A percentile compares a stretch with the other conserved stretches of the same genome.
These are phyloP conservation scores for Drosophila maculinotata DNA, from an alignment of 2,888 invertebrate species.

Conservation along the genomic window DNA sequence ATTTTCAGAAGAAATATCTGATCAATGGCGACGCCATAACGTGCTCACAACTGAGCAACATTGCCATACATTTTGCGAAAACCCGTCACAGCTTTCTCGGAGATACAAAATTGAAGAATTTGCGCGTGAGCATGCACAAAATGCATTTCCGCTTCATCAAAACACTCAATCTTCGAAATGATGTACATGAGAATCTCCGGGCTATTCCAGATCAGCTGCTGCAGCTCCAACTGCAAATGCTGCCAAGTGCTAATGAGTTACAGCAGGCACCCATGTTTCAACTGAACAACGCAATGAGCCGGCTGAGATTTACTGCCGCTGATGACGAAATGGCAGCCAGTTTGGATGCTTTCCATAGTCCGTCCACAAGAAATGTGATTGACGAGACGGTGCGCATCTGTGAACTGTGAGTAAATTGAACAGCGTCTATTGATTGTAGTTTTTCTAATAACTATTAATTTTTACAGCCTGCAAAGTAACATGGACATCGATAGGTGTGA, in stretches of 20 bases:
- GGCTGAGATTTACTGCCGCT: slow-evolving; percentile 21
- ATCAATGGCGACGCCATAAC: neutral
- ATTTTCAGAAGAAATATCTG: slow-evolving; percentile 28
- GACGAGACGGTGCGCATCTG: slow-evolving; percentile 29
- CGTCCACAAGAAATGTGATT: slow-evolving; percentile 37
- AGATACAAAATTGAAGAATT: slow-evolving; percentile 3
- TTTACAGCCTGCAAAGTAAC: slow-evolving; percentile 42
- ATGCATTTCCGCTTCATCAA: slow-evolving; percentile 41
- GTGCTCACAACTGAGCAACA: neutral
- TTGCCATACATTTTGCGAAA: slow-evolving; percentile 10
- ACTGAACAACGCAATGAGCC: slow-evolving; percentile 37
- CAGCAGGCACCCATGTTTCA: slow-evolving; percentile 9
- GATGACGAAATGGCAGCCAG: neutral
- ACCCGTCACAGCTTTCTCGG: slow-evolving; percentile 7
- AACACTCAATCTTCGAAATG: slow-evolving; percentile 20
- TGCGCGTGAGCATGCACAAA: slow-evolving; percentile 26
- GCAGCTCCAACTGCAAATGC: slow-evolving; percentile 35
- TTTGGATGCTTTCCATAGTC: slow-evolving; percentile 34
- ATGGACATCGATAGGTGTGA: slow-evolving; percentile 46
- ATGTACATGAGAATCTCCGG: slow-evolving; percentile 12
- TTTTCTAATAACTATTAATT: slow-evolving; percentile 1
- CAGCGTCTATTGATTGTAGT: neutral
- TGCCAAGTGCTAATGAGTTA: slow-evolving; percentile 12
- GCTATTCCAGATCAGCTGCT: slow-evolving; percentile 32
- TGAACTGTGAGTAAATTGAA: slow-evolving; percentile 37